Percentiles rank a stretch among this genome's conserved stretches.
Conservation (phyloP, 1,140 invertebrate species). For the Lepidostoma basale region DNA sequence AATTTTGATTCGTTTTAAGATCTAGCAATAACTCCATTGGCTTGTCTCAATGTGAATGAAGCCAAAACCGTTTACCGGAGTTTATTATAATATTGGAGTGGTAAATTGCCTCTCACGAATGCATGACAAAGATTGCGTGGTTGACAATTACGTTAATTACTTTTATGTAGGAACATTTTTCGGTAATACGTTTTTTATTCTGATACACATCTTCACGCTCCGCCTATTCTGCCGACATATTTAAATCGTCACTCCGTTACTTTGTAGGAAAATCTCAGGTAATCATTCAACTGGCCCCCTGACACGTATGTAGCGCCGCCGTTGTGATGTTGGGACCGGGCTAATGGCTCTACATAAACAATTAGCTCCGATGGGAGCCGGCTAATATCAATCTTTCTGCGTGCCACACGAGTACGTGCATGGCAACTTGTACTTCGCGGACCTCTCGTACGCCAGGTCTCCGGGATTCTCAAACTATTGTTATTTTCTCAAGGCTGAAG, state of each 20-base stretch:
- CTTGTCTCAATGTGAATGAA: no score
- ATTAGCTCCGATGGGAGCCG: neutral
- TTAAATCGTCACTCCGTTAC: constrained; percentile 28
- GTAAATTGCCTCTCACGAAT: neutral
- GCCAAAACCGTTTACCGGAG: neutral
- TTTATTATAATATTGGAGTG: neutral
- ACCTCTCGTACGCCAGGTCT: no score
- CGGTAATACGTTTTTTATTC: constrained; percentile 4
- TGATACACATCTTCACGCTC: constrained; percentile 16
- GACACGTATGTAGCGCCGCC: neutral
- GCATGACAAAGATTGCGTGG: constrained; percentile 1
- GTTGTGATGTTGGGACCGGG: neutral
- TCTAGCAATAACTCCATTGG: no score
- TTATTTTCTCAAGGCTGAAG: no score
- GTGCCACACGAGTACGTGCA: no score
- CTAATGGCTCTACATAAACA: constrained; percentile 6
- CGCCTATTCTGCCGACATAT: constrained; percentile 9
- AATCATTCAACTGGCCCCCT: constrained; percentile 1
- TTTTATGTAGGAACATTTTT: constrained; percentile 22
- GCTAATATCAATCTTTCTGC: neutral
- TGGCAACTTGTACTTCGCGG: no score
- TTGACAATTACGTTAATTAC: constrained; percentile 28
- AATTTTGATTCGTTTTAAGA: no score
- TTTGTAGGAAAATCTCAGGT: constrained; percentile 18
- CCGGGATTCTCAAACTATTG: no score